Evolutionary conservation across 2,888 invertebrate species (phyloP).

Genomic region (Erynnis tages): DNA sequence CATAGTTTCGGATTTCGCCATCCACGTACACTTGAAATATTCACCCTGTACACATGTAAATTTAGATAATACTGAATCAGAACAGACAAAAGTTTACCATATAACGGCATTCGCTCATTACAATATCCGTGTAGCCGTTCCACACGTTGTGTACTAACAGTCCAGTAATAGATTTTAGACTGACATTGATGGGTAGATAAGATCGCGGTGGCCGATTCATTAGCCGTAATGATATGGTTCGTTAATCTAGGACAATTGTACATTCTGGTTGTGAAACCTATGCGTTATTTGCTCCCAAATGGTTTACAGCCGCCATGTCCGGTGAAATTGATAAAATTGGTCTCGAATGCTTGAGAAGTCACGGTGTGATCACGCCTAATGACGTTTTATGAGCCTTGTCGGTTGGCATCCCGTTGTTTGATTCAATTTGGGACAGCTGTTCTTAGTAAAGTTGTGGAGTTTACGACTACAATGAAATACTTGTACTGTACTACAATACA

Average conservation of each 20-base stretch:
- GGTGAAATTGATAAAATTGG: constrained; percentile 54
- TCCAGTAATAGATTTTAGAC: constrained; percentile 62
- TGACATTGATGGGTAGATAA: constrained; percentile 72
- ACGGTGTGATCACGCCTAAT: constrained; percentile 36
- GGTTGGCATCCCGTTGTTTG: constrained; percentile 17
- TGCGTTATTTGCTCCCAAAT: constrained; percentile 49
- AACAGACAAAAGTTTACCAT: not conserved
- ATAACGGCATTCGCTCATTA: constrained; percentile 31
- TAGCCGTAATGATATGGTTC: constrained; percentile 76
- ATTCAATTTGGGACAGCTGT: constrained; percentile 10
- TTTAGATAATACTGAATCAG: not conserved
- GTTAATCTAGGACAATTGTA: constrained; percentile 76
- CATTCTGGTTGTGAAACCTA: constrained; percentile 56
- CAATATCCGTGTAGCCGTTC: constrained; percentile 27
- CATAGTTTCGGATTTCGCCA: too few relatives aligned
- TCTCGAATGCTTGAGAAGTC: constrained; percentile 37
- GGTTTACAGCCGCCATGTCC: constrained; percentile 50
- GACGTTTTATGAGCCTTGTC: constrained; percentile 38
- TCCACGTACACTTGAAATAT: too few relatives aligned
- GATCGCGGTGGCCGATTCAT: constrained; percentile 68
- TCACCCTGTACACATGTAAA: too few relatives aligned
- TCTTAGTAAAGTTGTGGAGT: not conserved
- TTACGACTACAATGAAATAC: not conserved
- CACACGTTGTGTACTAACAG: constrained; percentile 42
- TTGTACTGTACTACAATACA: too few relatives aligned